phyloP scores from a whole-genome alignment of 2,888 invertebrate genomes.

The Agrochola lychnidis region DNA sequence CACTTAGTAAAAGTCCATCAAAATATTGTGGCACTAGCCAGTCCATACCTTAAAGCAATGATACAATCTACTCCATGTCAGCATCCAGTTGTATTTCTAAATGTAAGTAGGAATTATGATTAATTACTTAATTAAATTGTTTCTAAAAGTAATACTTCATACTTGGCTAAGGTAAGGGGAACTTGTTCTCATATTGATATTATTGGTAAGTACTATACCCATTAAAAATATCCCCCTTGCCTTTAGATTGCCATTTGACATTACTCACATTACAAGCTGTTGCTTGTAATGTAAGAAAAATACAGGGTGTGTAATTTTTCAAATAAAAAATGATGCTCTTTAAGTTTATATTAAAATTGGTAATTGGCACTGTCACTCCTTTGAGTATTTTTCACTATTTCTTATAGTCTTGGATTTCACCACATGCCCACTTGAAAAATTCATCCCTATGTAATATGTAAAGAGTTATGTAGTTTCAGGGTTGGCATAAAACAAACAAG shows the following conservation, averaged over 20 bases:
- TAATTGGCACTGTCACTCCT: not conserved
- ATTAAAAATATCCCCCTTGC: not conserved
- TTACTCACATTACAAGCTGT: not conserved
- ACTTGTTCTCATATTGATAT: not conserved
- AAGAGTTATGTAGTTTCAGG: too few relatives aligned
- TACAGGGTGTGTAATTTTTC: not conserved
- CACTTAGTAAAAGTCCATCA: slow-evolving; percentile 84
- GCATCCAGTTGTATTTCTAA: slow-evolving; percentile 83
- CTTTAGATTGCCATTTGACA: not conserved
- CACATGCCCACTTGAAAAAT: not conserved
- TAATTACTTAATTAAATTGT: not conserved
- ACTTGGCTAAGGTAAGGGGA: too few relatives aligned
- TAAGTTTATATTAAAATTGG: not conserved
- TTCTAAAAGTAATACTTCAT: not conserved
- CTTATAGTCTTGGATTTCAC: not conserved
- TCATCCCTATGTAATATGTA: not conserved
- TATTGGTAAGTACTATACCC: not conserved
- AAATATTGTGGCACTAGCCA: slow-evolving; percentile 81
- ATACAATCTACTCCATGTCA: slow-evolving; percentile 75
- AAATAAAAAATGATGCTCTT: not conserved
- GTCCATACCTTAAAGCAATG: slow-evolving; percentile 83
- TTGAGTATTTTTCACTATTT: not conserved
- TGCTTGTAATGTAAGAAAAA: too few relatives aligned
- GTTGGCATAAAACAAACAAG: too few relatives aligned
- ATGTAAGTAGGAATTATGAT: slow-evolving; percentile 74